Evolutionary conservation across 2,113 vertebrate species (phyloP), one percentile per base, ranked within the genome.

Genomic region (Atractosteus spatula): DNA sequence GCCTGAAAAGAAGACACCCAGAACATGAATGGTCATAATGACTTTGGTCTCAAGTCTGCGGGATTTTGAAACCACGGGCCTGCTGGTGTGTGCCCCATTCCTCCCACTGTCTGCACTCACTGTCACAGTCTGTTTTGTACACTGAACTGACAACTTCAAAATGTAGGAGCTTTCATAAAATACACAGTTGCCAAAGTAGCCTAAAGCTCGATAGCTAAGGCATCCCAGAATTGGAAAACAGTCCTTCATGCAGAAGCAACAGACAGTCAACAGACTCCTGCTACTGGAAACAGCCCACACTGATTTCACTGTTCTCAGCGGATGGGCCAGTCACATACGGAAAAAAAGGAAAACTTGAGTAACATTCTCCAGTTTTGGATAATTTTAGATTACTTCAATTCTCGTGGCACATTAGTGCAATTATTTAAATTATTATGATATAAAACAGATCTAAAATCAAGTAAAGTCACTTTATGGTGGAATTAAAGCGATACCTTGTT

Each of bases 211-310:
- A 83, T 83, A 79, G 71, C 72, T 78, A 47, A 75, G 77, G 74
- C 79, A 81, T 81, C 74, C 73, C 72, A 81, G 76, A 76, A 81
- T 83, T 76, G 76, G 79, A 71, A 78, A 82, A 81, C 76, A 83
- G 79, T 77, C 79, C 79, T 81, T 83, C 76, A 55, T 66, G n/a
- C 61, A 62, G 55, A 11, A 72, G 73, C 71, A 76, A 76, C n/a
- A 63, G 29, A 79, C 79, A 71, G 81, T 76, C 74, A 75, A 72
- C 77, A 77, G 68, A 7, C 70, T 67, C 61, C 41, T 68, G 56
- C 74, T 57, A 42, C 72, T 74, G 71, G 70, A 76, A 77, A 76
- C 70, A 76, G 63, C 71, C 77, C 71, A 74, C 79, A 79, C 77
- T 78, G 79, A 81, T 77, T 72, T 42, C 43, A 71, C 54, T 74